Conservation (phyloP, 92 coral and sea anemone genomes). For the Desmophyllum pertusum region DNA sequence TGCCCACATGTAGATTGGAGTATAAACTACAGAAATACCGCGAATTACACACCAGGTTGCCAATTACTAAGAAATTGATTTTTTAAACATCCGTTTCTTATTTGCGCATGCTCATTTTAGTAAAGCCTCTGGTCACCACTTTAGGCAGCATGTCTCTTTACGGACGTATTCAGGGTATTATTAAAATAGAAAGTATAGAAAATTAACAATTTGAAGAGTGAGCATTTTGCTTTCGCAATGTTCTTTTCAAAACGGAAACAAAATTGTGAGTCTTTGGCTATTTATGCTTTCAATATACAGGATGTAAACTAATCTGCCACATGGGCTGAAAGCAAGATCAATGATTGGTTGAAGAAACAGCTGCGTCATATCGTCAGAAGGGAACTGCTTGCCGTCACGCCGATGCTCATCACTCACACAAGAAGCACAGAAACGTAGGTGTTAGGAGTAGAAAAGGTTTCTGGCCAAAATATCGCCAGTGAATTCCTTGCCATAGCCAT, state of each 20-base stretch:
- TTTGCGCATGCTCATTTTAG: background rate
- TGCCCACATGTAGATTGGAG: no score
- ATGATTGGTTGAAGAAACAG: slow-evolving; percentile 9
- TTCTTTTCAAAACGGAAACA: background rate
- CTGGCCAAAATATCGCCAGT: background rate
- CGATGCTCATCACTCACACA: background rate
- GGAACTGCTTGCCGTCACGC: background rate
- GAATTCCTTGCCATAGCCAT: background rate
- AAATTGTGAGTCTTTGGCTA: background rate
- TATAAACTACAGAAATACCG: background rate
- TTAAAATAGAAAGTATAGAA: background rate
- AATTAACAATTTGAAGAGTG: background rate
- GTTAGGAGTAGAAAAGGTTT: background rate
- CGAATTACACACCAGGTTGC: background rate
- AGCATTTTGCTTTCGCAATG: background rate
- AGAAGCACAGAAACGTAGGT: background rate
- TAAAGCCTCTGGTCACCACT: background rate
- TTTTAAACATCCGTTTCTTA: background rate
- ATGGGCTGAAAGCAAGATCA: background rate
- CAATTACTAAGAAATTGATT: slow-evolving; percentile 6
- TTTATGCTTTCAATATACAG: background rate
- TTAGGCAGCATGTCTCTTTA: no score
- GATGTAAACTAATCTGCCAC: background rate
- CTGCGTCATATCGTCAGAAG: background rate
- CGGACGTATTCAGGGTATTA: no score